phyloP scores from a whole-genome alignment of 2,888 invertebrate genomes.

The Chydorus sphaericus region DNA sequence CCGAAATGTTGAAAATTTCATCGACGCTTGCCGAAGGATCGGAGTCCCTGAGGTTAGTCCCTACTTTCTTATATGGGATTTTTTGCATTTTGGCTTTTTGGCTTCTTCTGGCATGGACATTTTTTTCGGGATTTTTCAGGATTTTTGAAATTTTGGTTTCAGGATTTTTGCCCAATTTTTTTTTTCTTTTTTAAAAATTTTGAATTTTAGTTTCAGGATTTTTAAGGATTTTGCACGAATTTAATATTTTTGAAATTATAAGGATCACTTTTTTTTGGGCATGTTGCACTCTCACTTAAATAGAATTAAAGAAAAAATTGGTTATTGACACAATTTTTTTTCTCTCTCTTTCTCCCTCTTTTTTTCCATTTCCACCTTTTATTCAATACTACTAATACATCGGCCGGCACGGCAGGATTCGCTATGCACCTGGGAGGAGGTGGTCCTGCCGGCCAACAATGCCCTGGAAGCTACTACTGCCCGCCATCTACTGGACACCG shows the following conservation, averaged over 20 bases:
- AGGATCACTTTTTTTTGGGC: too few species aligned
- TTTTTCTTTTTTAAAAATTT: constrained; percentile 11
- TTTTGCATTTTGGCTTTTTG: background rate
- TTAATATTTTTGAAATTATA: too few species aligned
- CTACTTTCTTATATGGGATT: constrained; percentile 14
- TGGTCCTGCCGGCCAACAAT: background rate
- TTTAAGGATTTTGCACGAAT: background rate
- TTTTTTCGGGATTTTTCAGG: background rate
- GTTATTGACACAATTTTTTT: background rate
- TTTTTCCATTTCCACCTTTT: background rate
- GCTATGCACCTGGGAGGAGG: constrained; percentile 11
- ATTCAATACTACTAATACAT: background rate
- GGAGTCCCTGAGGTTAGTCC: constrained; percentile 82
- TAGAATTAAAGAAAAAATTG: background rate
- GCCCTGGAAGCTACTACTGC: background rate
- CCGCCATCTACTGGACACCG: constrained; percentile 3
- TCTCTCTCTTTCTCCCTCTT: constrained; percentile 3
- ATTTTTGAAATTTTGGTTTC: constrained; percentile 5
- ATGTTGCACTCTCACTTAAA: background rate
- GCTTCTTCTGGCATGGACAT: background rate
- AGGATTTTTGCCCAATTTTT: constrained; percentile 11
- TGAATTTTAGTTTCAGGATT: background rate
- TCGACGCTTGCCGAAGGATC: constrained; percentile 83
- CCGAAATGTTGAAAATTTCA: constrained; percentile 86
- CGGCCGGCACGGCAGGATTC: background rate